These are phyloP conservation scores for Cynoglossus semilaevis DNA, from an alignment of 2,113 vertebrate genomes.

Conservation along the genomic window DNA sequence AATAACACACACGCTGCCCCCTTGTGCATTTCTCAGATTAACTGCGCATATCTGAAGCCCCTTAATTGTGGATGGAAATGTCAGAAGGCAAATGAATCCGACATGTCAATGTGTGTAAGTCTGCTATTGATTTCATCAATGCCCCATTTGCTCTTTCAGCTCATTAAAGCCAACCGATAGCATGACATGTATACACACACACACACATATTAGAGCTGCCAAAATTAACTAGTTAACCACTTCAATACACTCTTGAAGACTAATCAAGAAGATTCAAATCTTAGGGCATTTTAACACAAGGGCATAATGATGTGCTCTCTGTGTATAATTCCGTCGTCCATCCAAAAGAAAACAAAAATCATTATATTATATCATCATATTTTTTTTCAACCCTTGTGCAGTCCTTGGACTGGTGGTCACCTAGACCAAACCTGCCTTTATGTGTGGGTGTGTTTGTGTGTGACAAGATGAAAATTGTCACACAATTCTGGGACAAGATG, in stretches of 20 bases:
- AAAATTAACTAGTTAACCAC: no score
- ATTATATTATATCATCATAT: no score
- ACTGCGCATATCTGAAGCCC: constrained; percentile 66
- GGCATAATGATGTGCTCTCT: no score
- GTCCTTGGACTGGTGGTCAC: no score
- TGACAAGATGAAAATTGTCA: constrained; percentile 6
- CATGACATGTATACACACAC: constrained; percentile 44
- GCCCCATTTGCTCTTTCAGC: constrained; percentile 46
- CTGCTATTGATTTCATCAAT: constrained; percentile 71
- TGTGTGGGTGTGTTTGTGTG: constrained; percentile 1
- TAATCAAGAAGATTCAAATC: no score
- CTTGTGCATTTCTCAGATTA: constrained; percentile 62
- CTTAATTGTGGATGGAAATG: constrained; percentile 72
- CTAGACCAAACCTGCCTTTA: no score
- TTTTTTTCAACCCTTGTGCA: no score
- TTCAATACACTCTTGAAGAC: no score
- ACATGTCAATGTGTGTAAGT: constrained; percentile 73
- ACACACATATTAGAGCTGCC: constrained; percentile 28
- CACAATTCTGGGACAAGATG: no score
- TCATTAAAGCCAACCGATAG: constrained; percentile 63
- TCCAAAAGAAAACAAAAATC: no score
- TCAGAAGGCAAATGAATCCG: constrained; percentile 72
- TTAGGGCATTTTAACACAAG: no score
- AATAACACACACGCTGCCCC: constrained; percentile 14
- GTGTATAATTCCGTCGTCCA: no score